These are phyloP conservation scores for Rhagologus leucostigma DNA, from an alignment of 2,113 vertebrate genomes.

Conservation along the genomic window DNA sequence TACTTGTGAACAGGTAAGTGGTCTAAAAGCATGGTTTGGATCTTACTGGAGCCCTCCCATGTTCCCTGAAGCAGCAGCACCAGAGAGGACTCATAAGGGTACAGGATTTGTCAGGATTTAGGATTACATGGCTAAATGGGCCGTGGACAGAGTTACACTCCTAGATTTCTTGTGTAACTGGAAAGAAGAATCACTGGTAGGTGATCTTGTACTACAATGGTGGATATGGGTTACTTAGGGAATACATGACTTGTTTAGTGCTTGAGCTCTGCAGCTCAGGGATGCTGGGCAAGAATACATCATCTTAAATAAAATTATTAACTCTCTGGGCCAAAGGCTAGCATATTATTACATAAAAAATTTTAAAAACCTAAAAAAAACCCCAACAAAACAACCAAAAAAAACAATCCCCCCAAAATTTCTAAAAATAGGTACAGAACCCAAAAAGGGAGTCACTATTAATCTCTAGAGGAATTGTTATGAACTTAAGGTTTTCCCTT, in stretches of 20 bases:
- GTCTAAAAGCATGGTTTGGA: accelerated
- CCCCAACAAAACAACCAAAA: not conserved
- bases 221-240: not conserved
- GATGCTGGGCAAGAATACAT: not conserved
- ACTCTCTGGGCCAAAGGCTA: not conserved
- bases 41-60: accelerated
- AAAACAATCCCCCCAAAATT: not conserved
- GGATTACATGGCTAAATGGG: not conserved
- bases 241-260: not conserved
- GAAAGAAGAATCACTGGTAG: not conserved
- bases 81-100: not conserved
- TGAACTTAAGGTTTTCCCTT: not conserved
- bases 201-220: not conserved
- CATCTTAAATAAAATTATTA: not conserved
- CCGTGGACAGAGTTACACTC: not conserved
- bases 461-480: not conserved
- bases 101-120: not conserved
- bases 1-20: accelerated
- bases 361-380: not conserved
- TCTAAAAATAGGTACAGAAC: not conserved
- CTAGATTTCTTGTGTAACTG: not conserved
- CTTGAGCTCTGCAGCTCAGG: not conserved
- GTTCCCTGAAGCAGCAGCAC: not conserved
- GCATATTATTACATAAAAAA: not conserved
- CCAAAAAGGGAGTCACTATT: not conserved